Base-by-base conservation (phyloP, 2,888 invertebrate species). In the Chloroclystis v-ata region DNA sequence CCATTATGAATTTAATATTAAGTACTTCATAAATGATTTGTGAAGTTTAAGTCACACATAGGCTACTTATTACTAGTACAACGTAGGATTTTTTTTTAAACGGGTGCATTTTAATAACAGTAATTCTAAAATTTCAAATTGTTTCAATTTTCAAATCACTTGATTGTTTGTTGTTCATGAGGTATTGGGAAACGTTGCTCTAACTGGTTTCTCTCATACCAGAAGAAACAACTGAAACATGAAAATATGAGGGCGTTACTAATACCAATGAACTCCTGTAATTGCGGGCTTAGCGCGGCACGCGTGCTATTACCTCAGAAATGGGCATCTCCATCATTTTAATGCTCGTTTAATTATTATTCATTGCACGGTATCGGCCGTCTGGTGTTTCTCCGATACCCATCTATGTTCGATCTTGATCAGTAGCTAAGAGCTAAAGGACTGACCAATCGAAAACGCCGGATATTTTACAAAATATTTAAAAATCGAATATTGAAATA, bases 321-420 rank as follows among this genome's bases (percentile, higher is more conserved):
- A 67, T 62, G 60, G 64, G 60, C 69, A 71, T 71, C 74, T 75
- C 69, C 70, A 76, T 78, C 74, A 77, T 78, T 75, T 72, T 74
- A 78, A 79, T 74, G 68, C 59, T 57, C 65, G 47, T 76, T 75
- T 74, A 75, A 78, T 78, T 78, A 78, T 72, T 70, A 77, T 78
- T 78, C 68, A 77, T 68, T 68, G 72, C 65, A 59, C 63, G 59
- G 57, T 60, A 49, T 53, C 50, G 54, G 54, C 53, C 62, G 61
- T 69, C 65, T 69, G 59, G 60, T 64, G 59, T 63, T 60, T 53
- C 53, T 57, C 61, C 66, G 61, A 67, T 67, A 69, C 61, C 60
- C 57, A 67, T 68, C 65, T 64, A 61, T 60, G 58, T 67, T 63
- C 62, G 57, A 35, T 35, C 35, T 10, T 35, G 16, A 35, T 35